Conservation (phyloP, 64 coral and sea anemone species). For the Montipora sp. region DNA sequence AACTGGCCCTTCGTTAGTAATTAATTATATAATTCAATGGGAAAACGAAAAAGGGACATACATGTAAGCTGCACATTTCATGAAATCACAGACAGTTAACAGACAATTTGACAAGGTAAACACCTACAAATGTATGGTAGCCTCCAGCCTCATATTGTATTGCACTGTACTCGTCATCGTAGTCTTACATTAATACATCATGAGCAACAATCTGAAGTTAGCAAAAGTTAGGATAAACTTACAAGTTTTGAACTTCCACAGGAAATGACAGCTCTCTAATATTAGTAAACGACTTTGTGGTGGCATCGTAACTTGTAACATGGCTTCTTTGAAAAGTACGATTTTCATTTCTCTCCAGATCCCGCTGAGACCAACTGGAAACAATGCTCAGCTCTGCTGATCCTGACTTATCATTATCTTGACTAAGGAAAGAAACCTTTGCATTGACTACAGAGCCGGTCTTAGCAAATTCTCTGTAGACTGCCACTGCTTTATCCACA, state of each 20-base stretch:
- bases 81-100: too few relatives aligned
- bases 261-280: conserved; percentile 69
- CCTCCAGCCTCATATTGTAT: too few relatives aligned
- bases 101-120: too few relatives aligned
- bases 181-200: too few relatives aligned
- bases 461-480: conserved; percentile 27
- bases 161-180: too few relatives aligned
- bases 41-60: too few relatives aligned
- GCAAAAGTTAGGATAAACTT: conserved; percentile 8
- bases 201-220: too few relatives aligned
- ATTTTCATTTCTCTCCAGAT: conserved; percentile 80
- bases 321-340: conserved; percentile 76
- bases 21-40: too few relatives aligned
- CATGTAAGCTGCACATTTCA: too few relatives aligned
- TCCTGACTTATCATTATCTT: neutral
- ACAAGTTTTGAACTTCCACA: conserved; percentile 67
- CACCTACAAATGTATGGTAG: too few relatives aligned
- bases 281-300: neutral
- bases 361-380: conserved; percentile 82
- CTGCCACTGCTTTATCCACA: conserved; percentile 24
- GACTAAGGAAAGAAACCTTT: neutral
- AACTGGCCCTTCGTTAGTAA: too few relatives aligned
- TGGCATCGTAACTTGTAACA: neutral
- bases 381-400: conserved; percentile 24
- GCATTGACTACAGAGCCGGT: neutral